Evolutionary conservation across 2,113 vertebrate species (phyloP).

Genomic region (Rhynchomys soricoides): DNA sequence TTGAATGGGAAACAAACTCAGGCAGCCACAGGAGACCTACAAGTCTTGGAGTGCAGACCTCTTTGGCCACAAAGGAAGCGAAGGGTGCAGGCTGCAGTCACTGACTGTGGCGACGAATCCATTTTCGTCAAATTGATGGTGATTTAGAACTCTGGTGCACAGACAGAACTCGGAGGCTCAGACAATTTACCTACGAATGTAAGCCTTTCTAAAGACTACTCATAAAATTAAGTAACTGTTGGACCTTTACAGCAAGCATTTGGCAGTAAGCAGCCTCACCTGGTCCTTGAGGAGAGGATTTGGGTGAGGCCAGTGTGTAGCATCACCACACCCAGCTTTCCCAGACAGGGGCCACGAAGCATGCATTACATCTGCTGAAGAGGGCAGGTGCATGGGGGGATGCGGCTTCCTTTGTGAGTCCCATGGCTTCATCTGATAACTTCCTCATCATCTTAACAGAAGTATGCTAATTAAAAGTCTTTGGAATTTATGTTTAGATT

Average conservation of each 20-base stretch:
- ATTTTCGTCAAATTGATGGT: constrained; percentile 36
- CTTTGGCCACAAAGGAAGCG: constrained; percentile 30
- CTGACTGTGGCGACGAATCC: constrained; percentile 32
- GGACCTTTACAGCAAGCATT: not conserved
- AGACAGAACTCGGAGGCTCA: too few relatives aligned
- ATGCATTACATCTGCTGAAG: not conserved
- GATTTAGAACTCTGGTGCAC: constrained; percentile 37
- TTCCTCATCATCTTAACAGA: constrained; percentile 66
- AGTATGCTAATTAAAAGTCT: constrained; percentile 9
- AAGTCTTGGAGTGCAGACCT: not conserved
- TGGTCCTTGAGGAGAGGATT: not conserved
- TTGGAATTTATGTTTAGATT: constrained; percentile 18
- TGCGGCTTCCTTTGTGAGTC: not conserved
- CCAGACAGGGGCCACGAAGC: not conserved
- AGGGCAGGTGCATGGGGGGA: not conserved
- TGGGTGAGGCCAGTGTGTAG: not conserved
- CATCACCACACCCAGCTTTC: not conserved
- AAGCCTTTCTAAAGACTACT: constrained; percentile 13
- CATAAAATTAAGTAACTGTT: constrained; percentile 45
- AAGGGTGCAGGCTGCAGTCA: not conserved
- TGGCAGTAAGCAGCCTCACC: not conserved
- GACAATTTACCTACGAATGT: constrained; percentile 2
- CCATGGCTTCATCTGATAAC: constrained; percentile 44
- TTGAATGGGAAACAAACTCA: not conserved
- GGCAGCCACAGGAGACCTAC: not conserved